Evolutionary conservation across 2,888 invertebrate species (phyloP).

Genomic region (Dasypolia templi): DNA sequence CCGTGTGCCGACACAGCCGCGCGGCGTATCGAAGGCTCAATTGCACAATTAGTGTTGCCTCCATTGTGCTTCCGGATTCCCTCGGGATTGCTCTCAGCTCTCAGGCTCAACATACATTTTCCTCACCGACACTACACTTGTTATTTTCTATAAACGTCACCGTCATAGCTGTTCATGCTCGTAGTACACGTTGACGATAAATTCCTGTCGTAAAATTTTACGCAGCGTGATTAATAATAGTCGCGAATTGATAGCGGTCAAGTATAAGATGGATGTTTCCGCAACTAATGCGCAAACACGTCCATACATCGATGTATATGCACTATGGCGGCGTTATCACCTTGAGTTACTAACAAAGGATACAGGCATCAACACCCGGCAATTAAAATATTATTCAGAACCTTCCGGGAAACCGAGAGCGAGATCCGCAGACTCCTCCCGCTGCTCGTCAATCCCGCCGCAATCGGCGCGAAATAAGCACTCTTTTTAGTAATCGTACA

Average conservation of each 20-base stretch:
- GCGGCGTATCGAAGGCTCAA: slow-evolving; percentile 82
- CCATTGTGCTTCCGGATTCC: slow-evolving; percentile 85
- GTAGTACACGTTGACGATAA: slow-evolving; percentile 60
- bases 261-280: slow-evolving; percentile 67
- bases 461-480: slow-evolving; percentile 14
- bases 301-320: slow-evolving; percentile 64
- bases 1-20: slow-evolving; percentile 62
- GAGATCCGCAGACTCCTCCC: slow-evolving; percentile 63
- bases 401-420: slow-evolving; percentile 83
- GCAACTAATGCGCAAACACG: slow-evolving; percentile 72
- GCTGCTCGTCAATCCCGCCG: slow-evolving; percentile 67
- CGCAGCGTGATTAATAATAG: slow-evolving; percentile 65
- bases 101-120: slow-evolving; percentile 64
- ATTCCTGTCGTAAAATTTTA: slow-evolving; percentile 67
- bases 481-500: slow-evolving; percentile 20
- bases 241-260: slow-evolving; percentile 64
- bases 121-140: slow-evolving; percentile 55
- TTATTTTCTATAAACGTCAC: slow-evolving; percentile 54
- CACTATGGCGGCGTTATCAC: slow-evolving; percentile 65
- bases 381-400: slow-evolving; percentile 81
- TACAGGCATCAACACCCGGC: slow-evolving; percentile 72
- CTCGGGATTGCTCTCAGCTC: slow-evolving; percentile 79
- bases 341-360: slow-evolving; percentile 77
- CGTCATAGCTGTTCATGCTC: slow-evolving; percentile 49
- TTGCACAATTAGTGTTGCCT: slow-evolving; percentile 85